phyloP scores from a whole-genome alignment of 2,113 vertebrate genomes.

The Steatornis caripensis region DNA sequence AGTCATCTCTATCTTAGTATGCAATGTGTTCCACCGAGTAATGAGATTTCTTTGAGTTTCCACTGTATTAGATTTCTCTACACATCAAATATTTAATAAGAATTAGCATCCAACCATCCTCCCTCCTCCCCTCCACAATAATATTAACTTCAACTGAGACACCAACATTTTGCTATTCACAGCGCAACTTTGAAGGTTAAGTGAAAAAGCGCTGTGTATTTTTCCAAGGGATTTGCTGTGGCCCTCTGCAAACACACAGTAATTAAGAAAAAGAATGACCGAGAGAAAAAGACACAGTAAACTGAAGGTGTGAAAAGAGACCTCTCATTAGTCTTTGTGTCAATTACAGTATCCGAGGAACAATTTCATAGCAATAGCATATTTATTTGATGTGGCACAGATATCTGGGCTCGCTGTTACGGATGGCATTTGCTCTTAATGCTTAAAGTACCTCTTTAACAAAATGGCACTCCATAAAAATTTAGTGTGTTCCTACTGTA shows the following conservation, averaged over 20 bases:
- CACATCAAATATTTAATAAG: slow-evolving; percentile 77
- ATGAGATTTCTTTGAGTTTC: slow-evolving; percentile 61
- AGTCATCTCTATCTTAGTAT: slow-evolving; percentile 42
- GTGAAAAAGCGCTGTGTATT: slow-evolving; percentile 50
- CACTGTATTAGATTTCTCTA: slow-evolving; percentile 61
- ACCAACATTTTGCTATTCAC: slow-evolving; percentile 62
- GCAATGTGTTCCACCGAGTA: slow-evolving; percentile 35
- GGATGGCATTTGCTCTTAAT: slow-evolving; percentile 70
- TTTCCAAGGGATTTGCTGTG: slow-evolving; percentile 64
- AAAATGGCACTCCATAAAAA: slow-evolving; percentile 82
- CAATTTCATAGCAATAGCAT: slow-evolving; percentile 67
- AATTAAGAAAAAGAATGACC: slow-evolving; percentile 63
- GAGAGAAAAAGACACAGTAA: slow-evolving; percentile 47
- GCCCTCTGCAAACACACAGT: slow-evolving; percentile 39
- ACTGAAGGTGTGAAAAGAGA: slow-evolving; percentile 68
- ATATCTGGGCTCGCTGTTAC: slow-evolving; percentile 66
- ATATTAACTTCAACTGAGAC: slow-evolving; percentile 69
- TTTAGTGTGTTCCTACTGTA: slow-evolving; percentile 81
- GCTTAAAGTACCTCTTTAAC: slow-evolving; percentile 77
- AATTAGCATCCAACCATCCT: slow-evolving; percentile 68
- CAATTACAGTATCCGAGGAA: slow-evolving; percentile 73
- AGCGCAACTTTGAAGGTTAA: slow-evolving; percentile 64
- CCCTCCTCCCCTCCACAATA: slow-evolving; percentile 53
- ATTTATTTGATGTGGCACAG: slow-evolving; percentile 76
- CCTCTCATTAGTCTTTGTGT: slow-evolving; percentile 71